These are phyloP conservation scores for Urosaurus nigricauda DNA, from an alignment of 2,797 vertebrate species.

Conservation along the genomic window DNA sequence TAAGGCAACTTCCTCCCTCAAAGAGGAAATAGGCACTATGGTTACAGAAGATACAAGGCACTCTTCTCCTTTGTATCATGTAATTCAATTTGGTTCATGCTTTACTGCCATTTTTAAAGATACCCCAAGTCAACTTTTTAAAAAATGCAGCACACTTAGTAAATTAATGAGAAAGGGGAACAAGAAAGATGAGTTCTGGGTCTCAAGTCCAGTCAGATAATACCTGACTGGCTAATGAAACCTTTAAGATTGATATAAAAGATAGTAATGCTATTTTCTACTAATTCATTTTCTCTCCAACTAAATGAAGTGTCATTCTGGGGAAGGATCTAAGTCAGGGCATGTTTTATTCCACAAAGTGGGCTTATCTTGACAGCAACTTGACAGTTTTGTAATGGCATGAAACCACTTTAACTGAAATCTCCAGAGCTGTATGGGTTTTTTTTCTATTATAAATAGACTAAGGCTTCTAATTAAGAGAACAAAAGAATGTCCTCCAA, in stretches of 20 bases:
- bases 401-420: conserved; percentile 21
- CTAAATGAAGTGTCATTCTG: conserved; percentile 25
- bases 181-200: conserved; percentile 20
- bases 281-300: conserved; percentile 9
- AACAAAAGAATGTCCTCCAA: conserved; percentile 26
- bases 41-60: background rate
- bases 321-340: conserved; percentile 28
- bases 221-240: conserved; percentile 31
- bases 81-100: conserved; percentile 18
- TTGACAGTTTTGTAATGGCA: background rate
- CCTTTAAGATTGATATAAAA: conserved; percentile 37
- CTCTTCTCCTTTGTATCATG: conserved; percentile 30
- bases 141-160: background rate
- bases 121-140: background rate
- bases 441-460: background rate
- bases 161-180: conserved; percentile 16
- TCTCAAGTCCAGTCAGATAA: conserved; percentile 44
- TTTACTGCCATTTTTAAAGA: conserved; percentile 21
- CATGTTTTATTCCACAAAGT: conserved; percentile 4
- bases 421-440: background rate
- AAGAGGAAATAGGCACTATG: background rate
- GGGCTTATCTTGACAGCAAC: background rate
- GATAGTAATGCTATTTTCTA: conserved; percentile 3
- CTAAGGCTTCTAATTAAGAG: background rate
- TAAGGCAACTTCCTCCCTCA: background rate